A percentile compares a stretch with the other conserved stretches of the same genome.
Conservation (phyloP, 2,888 invertebrate species). For the Caenorhabditis plicata region DNA sequence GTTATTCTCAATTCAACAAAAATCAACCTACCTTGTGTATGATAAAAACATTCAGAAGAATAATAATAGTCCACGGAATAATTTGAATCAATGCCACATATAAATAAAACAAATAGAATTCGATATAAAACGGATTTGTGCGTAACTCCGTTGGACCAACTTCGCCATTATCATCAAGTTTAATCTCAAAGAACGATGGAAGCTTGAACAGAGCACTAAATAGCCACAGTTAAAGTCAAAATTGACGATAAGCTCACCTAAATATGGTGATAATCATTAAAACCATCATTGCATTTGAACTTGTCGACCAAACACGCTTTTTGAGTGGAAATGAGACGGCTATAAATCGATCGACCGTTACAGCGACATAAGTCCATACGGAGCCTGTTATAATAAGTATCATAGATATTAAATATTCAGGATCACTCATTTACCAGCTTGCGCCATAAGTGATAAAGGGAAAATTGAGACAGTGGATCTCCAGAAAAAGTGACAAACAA, state of each 20-base stretch:
- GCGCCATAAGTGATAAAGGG: constrained; percentile 57
- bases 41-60: constrained; percentile 54
- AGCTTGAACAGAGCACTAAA: constrained; percentile 57
- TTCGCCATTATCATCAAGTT: constrained; percentile 41
- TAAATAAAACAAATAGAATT: constrained; percentile 51
- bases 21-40: constrained; percentile 40
- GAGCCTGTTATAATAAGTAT: constrained; percentile 28
- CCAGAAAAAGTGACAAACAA: constrained; percentile 62
- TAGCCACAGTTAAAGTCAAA: too few species aligned
- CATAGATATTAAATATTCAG: not conserved
- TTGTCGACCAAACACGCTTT: constrained; percentile 55
- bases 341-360: constrained; percentile 61
- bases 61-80: constrained; percentile 61
- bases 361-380: constrained; percentile 64
- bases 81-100: constrained; percentile 53
- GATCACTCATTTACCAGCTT: too few species aligned
- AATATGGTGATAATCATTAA: constrained; percentile 50
- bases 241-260: constrained; percentile 25
- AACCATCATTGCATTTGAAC: constrained; percentile 32
- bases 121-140: constrained; percentile 47
- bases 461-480: constrained; percentile 52
- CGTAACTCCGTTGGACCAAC: constrained; percentile 48
- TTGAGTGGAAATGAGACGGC: constrained; percentile 58
- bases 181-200: constrained; percentile 56
- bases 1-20: too few species aligned